Evolutionary conservation across 2,888 invertebrate species (phyloP), one percentile per base, ranked within the genome.

Genomic region (Campaea margaritaria): DNA sequence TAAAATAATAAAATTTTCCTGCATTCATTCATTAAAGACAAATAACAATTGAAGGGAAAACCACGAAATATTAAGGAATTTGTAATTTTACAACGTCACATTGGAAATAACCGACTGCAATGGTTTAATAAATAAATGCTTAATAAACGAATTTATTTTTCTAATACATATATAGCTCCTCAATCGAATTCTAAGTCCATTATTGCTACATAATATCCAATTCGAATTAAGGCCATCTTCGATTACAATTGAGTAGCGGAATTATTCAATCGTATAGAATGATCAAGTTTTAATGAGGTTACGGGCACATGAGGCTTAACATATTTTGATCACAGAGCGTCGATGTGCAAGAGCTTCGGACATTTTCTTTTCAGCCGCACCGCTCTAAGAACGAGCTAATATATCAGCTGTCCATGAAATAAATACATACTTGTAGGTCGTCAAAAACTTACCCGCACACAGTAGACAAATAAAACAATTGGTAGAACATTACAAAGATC

Each of bases 191-290:
- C 34, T n/a, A 39, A 44, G 31, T 39, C 2, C 27, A 39, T 36
- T 43, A 39, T 39, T 43, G 28, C 41, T 21, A 44, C 27, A 42
- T 43, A 42, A 28, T 51, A 36, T 54, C 42, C 41, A 36, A 36
- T 13, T 49, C 14, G 14, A 57, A 62, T 50, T 49, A 53, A 57
- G 62, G 62, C 34, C 62, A 62, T 53, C 27, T 57, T 42, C 44
- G 31, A 57, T 57, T 57, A 38, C 16, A 46, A 43, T 60, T 43
- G 42, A 60, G 41, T 50, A 46, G 45, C 60, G 55, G 50, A 51
- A 51, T 46, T 51, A 50, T 51, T 51, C 54, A 51, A 43, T 50
- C 42, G 34, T 53, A 48, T 15, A 8, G 16, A 12, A 38, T 15
- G 31, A 39, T 21, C 31, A 41, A 55, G 43, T 47, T 34, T 34